Base-by-base conservation (phyloP, 2,888 invertebrate species). In the Polietes domitor region DNA sequence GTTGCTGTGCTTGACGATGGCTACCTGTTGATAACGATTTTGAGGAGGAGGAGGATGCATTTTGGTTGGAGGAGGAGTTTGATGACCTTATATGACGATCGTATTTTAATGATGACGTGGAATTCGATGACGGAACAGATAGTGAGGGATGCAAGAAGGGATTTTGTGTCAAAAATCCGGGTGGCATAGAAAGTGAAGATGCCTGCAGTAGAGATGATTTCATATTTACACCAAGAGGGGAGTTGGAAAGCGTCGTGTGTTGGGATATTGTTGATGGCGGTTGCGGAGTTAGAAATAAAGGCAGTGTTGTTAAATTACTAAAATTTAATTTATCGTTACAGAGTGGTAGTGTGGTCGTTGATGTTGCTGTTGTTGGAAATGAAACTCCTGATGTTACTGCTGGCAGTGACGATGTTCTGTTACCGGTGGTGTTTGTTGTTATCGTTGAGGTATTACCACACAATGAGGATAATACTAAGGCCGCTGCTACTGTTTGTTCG, bases 401-500 rank as follows among this genome's bases (percentile, higher is more conserved):
- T 82, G 82, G 82, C 85, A 85, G 85, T 85, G 77, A 55, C 24
- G 82, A 77, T 76, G 61, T 74, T 43, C 76, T 82, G 26, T 73
- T 79, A 70, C 79, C 82, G 78, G 85, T 80, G 77, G 71, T 63
- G 41, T 70, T 75, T 53, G 83, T 82, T 53, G 72, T 77, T 47
- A 80, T 77, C 55, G 79, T 76, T 68, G 79, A 71, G 75, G 82
- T 82, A 78, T 78, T 80, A 72, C 85, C 87, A 77, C 90, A 90
- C 91, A 90, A 89, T 55, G 90, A 89, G 65, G 91, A 90, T 73
- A 90, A 88, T 75, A 90, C 90, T 71, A 90, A 81, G 21, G 90
- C 90, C n/a, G 90, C 90, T 71, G 90, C 90, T 77, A 90, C 89
- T 43, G 91, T 89, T 86, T 89, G 90, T 77, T 90, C 91, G 73